Evolutionary conservation across 1,140 invertebrate species (phyloP).

Genomic region (Trichonephila clavipes): DNA sequence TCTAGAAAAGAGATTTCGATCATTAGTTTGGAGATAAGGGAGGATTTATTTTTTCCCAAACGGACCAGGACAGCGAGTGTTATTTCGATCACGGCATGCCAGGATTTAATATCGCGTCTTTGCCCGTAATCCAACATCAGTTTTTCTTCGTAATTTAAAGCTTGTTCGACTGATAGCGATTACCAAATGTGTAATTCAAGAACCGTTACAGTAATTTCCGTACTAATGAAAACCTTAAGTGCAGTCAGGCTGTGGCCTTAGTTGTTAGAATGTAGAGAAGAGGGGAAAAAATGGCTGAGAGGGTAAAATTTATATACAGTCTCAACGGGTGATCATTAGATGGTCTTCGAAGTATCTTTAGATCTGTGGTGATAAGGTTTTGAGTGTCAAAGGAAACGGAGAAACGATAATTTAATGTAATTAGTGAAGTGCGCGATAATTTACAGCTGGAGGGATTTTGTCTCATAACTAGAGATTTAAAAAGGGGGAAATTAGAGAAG

Average conservation of each 20-base stretch:
- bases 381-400: not conserved
- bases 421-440: slow-evolving; percentile 1
- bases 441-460: not conserved
- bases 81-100: not conserved
- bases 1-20: slow-evolving; percentile 35
- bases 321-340: not conserved
- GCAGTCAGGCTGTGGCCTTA: not conserved
- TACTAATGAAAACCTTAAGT: not conserved
- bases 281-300: not conserved
- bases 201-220: not conserved
- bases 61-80: not conserved
- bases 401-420: not conserved
- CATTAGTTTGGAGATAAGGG: slow-evolving; percentile 31
- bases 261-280: not conserved
- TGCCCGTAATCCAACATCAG: slow-evolving; percentile 6
- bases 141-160: slow-evolving; percentile 8
- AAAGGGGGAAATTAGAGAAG: not conserved
- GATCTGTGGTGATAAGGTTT: slow-evolving; percentile 1
- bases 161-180: slow-evolving; percentile 18
- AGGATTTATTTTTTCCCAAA: slow-evolving; percentile 41
- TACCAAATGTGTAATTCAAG: slow-evolving; percentile 18
- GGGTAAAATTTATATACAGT: not conserved
- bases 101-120: slow-evolving; percentile 8
- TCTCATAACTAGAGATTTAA: slow-evolving; percentile 4
- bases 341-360: not conserved